Evolutionary conservation across 2,113 vertebrate genomes (phyloP), one percentile per base, ranked within the genome.

Genomic region (Chrysochloris asiatica): DNA sequence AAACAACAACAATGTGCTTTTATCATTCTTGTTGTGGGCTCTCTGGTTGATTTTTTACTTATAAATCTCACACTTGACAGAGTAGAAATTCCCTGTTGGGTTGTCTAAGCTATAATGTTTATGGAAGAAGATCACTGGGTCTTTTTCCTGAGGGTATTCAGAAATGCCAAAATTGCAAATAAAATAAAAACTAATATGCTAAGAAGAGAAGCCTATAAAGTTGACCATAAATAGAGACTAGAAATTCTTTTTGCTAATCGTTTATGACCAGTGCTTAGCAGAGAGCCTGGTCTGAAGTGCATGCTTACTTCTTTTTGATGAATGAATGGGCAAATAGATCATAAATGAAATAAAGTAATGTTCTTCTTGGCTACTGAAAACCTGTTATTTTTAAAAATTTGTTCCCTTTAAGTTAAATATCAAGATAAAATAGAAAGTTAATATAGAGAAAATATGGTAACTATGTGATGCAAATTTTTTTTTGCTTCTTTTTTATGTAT

Each of bases 161-260:
- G 11, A 67, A 67, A 41, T 47, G 67, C 4, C n/a, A 56, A 50
- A 86, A 80, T 43, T 78, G 4, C 50, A 71, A 75, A 36, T 54
- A 92, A 91, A 92, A 38, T 82, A 78, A 92, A 93, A 82, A 52
- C 54, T 48, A 43, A 4, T 38, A 71, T 21, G 4, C 16, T 67
- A n/a, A 90, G 61, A 76, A 5, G 43, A 26, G 85, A 78, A 82
- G 30, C 14, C 6, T 84, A 8, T 52, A 21, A 45, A 71, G 12
- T 13, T 71, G 69, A 54, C 8, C 69, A 28, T 8, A 47, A 47
- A n/a, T n/a, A n/a, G 19, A 83, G 3, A 65, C 16, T 16, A 48
- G 56, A 79, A 7, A 67, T 2, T 9, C 14, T 52, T 63, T 93
- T 81, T 83, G 19, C 13, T 86, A 65, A 45, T 67, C 8, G 81